Evolutionary conservation across 2,113 vertebrate genomes (phyloP).

Genomic region (Gobiocypris rarus): DNA sequence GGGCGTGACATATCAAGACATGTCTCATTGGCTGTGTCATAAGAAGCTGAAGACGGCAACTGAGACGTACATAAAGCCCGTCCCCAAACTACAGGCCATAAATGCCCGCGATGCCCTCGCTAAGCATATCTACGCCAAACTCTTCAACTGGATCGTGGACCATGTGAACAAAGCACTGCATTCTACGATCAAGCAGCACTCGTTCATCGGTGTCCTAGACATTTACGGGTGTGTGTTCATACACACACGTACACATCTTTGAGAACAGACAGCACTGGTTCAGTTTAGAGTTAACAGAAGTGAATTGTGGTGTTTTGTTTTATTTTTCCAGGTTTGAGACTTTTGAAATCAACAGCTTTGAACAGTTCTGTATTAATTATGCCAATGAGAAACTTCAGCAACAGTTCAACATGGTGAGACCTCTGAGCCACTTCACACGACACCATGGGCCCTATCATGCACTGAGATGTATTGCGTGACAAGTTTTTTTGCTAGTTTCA

Average conservation of each 20-base stretch:
- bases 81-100: conserved; percentile 90
- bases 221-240: conserved; percentile 88
- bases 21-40: conserved; percentile 98
- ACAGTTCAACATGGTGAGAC: conserved; percentile 98
- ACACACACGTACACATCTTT: not conserved
- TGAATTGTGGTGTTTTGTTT: not conserved
- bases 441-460: no score
- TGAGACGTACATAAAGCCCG: conserved; percentile 94
- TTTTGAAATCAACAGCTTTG: conserved; percentile 99
- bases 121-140: conserved; percentile 97
- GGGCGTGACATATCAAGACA: conserved; percentile 92
- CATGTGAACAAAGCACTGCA: conserved; percentile 94
- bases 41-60: conserved; percentile 92
- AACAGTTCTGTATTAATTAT: conserved; percentile 99
- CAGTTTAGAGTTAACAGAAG: not conserved
- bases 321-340: conserved; percentile 90
- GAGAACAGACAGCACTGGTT: not conserved
- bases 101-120: conserved; percentile 94
- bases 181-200: conserved; percentile 89
- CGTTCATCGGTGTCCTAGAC: conserved; percentile 96
- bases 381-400: conserved; percentile 99
- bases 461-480: no score
- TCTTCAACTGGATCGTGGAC: conserved; percentile 97
- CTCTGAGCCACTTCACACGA: not conserved
- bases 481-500: no score